Conservation (phyloP, 2,113 vertebrate genomes). For the Carassius gibelio region DNA sequence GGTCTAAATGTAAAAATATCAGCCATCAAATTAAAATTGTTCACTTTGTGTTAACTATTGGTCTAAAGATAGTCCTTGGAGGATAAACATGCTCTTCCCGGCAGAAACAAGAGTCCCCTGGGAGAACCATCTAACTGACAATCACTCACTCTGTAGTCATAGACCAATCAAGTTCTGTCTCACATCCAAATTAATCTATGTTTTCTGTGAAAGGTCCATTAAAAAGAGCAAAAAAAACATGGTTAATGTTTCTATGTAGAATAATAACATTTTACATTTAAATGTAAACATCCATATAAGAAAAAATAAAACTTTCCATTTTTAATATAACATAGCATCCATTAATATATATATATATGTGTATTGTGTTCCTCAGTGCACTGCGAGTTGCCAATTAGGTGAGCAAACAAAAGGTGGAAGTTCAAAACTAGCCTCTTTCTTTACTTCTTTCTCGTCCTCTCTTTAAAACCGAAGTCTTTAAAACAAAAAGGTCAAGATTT, state of each 20-base stretch:
- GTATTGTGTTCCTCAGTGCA: slow-evolving; percentile 27
- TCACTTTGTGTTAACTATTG: not conserved
- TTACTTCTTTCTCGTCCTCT: slow-evolving; percentile 27
- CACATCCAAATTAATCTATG: not conserved
- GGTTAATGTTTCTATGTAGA: not conserved
- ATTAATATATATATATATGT: not conserved
- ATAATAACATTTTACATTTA: not conserved
- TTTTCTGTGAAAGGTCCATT: not conserved
- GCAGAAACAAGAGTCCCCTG: not conserved
- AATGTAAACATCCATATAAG: not conserved
- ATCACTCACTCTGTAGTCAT: not conserved
- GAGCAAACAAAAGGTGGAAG: slow-evolving; percentile 70
- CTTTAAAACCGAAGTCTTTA: slow-evolving; percentile 63
- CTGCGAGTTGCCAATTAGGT: slow-evolving; percentile 67
- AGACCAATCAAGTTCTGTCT: not conserved
- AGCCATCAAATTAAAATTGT: not conserved
- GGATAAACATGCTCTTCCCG: not conserved
- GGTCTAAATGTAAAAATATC: not conserved
- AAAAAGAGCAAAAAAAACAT: not conserved
- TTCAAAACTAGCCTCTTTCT: slow-evolving; percentile 19
- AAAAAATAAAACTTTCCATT: not conserved
- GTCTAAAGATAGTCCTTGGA: not conserved
- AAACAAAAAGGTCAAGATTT: slow-evolving; percentile 69
- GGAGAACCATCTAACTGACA: slow-evolving; percentile 5
- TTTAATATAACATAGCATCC: not conserved